Conservation (phyloP, 2,797 vertebrate genomes). For the Sebastes oblongus region DNA sequence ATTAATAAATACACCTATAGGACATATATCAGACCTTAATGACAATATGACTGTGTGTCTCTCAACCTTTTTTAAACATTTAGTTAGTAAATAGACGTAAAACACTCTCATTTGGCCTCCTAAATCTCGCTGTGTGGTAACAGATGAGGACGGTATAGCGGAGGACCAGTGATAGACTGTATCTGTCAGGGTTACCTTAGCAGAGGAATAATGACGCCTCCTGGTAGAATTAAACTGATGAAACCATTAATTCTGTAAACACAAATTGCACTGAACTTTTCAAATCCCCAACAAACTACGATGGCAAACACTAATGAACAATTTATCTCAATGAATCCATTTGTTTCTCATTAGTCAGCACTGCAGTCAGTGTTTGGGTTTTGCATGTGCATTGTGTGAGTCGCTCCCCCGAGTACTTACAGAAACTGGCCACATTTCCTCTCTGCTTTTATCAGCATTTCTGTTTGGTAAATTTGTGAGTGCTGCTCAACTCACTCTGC, state of each 20-base stretch:
- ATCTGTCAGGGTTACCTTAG: constrained; percentile 60
- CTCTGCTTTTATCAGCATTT: constrained; percentile 63
- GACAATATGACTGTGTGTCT: neutral
- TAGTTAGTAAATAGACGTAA: neutral
- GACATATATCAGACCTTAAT: neutral
- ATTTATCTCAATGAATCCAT: constrained; percentile 82
- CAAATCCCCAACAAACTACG: constrained; percentile 74
- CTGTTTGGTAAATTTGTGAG: constrained; percentile 41
- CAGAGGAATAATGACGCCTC: constrained; percentile 68
- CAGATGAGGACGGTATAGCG: constrained; percentile 17
- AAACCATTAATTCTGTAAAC: constrained; percentile 78
- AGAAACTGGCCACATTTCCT: constrained; percentile 43
- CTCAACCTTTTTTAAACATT: neutral
- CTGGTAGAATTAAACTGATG: constrained; percentile 71
- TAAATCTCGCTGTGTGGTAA: constrained; percentile 15
- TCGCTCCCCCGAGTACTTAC: constrained; percentile 57
- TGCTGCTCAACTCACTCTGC: constrained; percentile 14
- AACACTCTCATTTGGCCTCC: neutral
- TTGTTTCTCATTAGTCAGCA: constrained; percentile 79
- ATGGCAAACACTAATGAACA: constrained; percentile 74
- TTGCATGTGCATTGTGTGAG: constrained; percentile 38
- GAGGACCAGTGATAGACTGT: constrained; percentile 47
- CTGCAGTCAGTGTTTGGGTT: constrained; percentile 63
- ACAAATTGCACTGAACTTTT: constrained; percentile 82
- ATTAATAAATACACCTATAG: neutral